phyloP scores from a whole-genome alignment of 1,140 invertebrate species.

The Hypothenemus hampei region DNA sequence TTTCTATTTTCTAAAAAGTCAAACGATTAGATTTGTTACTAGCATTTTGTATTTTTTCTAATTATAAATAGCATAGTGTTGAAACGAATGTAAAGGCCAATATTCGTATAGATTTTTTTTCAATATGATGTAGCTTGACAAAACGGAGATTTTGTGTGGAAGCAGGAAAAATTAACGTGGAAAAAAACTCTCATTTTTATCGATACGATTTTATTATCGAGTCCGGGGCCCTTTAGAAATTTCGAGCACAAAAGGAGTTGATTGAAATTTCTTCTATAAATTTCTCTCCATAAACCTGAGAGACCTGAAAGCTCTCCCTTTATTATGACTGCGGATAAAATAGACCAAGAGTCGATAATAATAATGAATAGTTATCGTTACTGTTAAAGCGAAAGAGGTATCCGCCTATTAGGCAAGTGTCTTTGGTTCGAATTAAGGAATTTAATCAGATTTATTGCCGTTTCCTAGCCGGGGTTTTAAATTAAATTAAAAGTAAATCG shows the following conservation, averaged over 20 bases:
- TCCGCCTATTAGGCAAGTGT: too few relatives aligned
- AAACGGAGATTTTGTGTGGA: background rate
- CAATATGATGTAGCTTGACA: slow-evolving; percentile 2
- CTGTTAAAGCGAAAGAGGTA: too few relatives aligned
- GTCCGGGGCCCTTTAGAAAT: slow-evolving; percentile 12
- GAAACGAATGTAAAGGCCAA: background rate
- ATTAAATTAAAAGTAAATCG: slow-evolving; percentile 13
- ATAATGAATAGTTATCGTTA: slow-evolving; percentile 23
- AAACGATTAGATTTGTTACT: background rate
- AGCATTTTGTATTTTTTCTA: background rate
- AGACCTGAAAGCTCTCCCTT: slow-evolving; percentile 15
- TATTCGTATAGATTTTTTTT: background rate
- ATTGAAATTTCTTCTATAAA: slow-evolving; percentile 27
- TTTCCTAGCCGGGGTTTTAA: slow-evolving; percentile 7
- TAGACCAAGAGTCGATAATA: slow-evolving; percentile 24
- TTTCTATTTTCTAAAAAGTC: too few relatives aligned
- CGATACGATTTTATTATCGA: slow-evolving; percentile 23
- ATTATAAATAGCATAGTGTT: background rate
- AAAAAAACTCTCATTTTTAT: slow-evolving; percentile 20
- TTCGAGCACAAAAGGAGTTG: slow-evolving; percentile 21
- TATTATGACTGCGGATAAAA: slow-evolving; percentile 18
- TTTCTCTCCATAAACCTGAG: slow-evolving; percentile 26
- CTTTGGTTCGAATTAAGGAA: too few relatives aligned
- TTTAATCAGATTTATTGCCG: slow-evolving; percentile 7
- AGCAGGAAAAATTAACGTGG: background rate